Evolutionary conservation across 1,140 invertebrate genomes (phyloP).

Genomic region (Harlomillsia oculata): DNA sequence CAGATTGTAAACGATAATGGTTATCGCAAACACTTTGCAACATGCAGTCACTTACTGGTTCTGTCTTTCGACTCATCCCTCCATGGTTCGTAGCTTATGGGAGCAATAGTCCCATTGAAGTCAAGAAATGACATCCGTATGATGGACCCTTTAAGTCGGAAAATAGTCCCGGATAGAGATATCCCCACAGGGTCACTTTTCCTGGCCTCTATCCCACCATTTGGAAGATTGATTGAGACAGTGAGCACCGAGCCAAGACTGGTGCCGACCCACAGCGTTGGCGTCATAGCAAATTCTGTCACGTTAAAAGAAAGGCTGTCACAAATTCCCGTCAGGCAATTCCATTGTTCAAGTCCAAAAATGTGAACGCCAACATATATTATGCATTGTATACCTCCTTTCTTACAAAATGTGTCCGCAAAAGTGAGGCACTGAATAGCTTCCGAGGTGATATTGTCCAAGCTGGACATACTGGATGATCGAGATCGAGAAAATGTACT

Average conservation of each 20-base stretch:
- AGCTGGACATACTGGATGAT: constrained; percentile 91
- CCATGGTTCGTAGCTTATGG: constrained; percentile 75
- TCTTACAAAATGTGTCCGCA: constrained; percentile 88
- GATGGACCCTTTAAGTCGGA: constrained; percentile 73
- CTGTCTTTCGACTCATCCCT: constrained; percentile 64
- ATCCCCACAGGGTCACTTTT: constrained; percentile 79
- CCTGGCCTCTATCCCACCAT: constrained; percentile 57
- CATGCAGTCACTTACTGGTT: constrained; percentile 47
- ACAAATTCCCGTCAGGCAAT: too few relatives aligned
- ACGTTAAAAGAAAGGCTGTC: constrained; percentile 25
- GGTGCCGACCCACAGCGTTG: constrained; percentile 92
- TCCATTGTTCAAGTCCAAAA: too few relatives aligned
- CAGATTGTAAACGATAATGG: not conserved
- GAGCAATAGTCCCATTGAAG: constrained; percentile 76
- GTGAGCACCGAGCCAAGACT: constrained; percentile 89
- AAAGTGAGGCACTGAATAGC: constrained; percentile 91
- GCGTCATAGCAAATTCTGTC: constrained; percentile 63
- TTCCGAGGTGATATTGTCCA: constrained; percentile 92
- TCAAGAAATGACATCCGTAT: constrained; percentile 90
- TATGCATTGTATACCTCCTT: constrained; percentile 43
- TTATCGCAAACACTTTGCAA: too few relatives aligned
- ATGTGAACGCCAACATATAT: not conserved
- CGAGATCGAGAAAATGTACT: constrained; percentile 89
- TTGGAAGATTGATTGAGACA: constrained; percentile 54
- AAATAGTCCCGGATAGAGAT: constrained; percentile 79